These are phyloP conservation scores for Ernsta delagoae DNA, from an alignment of 2,888 invertebrate species.

Conservation along the genomic window DNA sequence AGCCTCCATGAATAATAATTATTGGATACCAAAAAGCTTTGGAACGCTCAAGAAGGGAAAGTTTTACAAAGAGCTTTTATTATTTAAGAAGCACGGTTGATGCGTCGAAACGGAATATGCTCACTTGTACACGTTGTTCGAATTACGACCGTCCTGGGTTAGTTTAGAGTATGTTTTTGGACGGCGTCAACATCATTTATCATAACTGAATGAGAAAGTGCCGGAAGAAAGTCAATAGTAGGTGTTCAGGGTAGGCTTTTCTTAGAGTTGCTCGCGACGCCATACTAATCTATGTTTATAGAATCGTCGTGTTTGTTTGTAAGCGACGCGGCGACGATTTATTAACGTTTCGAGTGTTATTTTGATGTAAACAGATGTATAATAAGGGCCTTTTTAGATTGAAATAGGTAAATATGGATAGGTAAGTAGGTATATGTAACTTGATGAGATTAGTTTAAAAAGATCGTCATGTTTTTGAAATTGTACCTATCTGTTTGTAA, in stretches of 20 bases:
- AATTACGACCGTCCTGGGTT: conserved; percentile 52
- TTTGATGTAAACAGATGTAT: neutral
- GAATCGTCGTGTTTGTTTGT: conserved; percentile 16
- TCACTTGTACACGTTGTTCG: conserved; percentile 46
- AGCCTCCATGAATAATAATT: conserved; percentile 84
- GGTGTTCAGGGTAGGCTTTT: conserved; percentile 74
- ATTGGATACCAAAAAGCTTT: conserved; percentile 84
- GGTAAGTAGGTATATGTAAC: no score
- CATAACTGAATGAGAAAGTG: conserved; percentile 82
- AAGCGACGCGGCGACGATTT: conserved; percentile 5
- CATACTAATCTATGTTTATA: conserved; percentile 46
- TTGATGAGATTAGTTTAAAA: neutral
- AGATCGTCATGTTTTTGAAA: no score
- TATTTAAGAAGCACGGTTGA: conserved; percentile 82
- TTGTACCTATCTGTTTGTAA: no score
- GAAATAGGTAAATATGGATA: no score
- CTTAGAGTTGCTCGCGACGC: conserved; percentile 56
- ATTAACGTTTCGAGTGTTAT: neutral
- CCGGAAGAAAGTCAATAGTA: conserved; percentile 84
- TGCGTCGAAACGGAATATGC: conserved; percentile 79
- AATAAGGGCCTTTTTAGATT: neutral
- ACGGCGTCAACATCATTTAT: conserved; percentile 61
- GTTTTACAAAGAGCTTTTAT: conserved; percentile 85
- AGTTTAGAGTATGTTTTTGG: conserved; percentile 52
- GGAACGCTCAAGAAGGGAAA: conserved; percentile 84